Evolutionary conservation across 2,888 invertebrate genomes (phyloP).

Genomic region (Mellilla xanthometata): DNA sequence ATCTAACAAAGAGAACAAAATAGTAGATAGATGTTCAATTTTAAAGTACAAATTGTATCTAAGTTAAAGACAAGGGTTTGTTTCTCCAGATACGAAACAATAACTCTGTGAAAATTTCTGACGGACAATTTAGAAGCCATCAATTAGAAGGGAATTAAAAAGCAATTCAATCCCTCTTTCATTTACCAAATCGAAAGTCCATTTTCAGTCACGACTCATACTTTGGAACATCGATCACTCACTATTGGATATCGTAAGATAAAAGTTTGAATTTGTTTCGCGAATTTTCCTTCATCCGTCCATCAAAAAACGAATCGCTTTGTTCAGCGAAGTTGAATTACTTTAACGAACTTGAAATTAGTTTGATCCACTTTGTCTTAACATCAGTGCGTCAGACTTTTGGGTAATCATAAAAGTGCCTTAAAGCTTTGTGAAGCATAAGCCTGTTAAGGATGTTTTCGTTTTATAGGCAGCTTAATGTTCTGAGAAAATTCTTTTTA

Average conservation of each 20-base stretch:
- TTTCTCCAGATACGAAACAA: background rate
- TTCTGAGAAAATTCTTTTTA: background rate
- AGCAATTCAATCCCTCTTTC: slow-evolving; percentile 16
- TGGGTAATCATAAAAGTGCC: slow-evolving; percentile 14
- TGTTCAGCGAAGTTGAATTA: slow-evolving; percentile 35
- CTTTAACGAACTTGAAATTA: slow-evolving; percentile 36
- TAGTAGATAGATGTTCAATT: no score
- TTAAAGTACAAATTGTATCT: no score
- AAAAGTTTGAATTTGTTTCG: slow-evolving; percentile 31
- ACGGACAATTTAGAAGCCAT: slow-evolving; percentile 5
- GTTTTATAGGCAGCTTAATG: background rate
- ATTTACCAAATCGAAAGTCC: slow-evolving; percentile 13
- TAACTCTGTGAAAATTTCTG: slow-evolving; percentile 4
- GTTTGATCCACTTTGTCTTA: slow-evolving; percentile 32
- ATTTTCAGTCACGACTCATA: slow-evolving; percentile 12
- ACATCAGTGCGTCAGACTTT: slow-evolving; percentile 19
- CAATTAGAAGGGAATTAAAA: slow-evolving; percentile 14
- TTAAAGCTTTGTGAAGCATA: slow-evolving; percentile 15
- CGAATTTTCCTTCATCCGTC: slow-evolving; percentile 26
- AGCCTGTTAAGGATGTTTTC: slow-evolving; percentile 2
- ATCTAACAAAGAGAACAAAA: no score
- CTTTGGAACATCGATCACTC: slow-evolving; percentile 26
- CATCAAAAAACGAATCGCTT: slow-evolving; percentile 30
- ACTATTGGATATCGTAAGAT: slow-evolving; percentile 27
- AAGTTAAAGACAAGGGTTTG: no score